phyloP scores from a whole-genome alignment of 2,888 invertebrate species.

The Ischnus inquisitorius region DNA sequence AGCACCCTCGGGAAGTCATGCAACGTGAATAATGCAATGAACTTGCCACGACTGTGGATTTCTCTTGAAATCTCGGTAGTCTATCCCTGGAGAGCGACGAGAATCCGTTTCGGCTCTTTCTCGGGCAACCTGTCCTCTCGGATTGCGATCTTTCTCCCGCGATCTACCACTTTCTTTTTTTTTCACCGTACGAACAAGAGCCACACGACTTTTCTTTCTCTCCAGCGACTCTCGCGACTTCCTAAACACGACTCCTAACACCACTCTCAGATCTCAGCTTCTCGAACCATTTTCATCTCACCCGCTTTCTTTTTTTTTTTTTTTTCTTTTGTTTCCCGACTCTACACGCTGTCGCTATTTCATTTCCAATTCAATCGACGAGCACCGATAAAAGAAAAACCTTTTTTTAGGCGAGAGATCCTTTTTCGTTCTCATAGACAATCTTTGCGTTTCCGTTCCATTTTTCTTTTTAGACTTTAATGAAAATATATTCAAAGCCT shows the following conservation, averaged over 20 bases:
- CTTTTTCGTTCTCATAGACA: too few relatives aligned
- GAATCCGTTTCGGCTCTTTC: slow-evolving; percentile 51
- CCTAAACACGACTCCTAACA: slow-evolving; percentile 76
- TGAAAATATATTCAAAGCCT: too few relatives aligned
- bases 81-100: slow-evolving; percentile 56
- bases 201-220: slow-evolving; percentile 30
- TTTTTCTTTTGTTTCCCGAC: slow-evolving; percentile 53
- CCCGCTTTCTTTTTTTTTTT: not conserved
- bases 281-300: slow-evolving; percentile 34
- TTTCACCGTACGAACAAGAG: slow-evolving; percentile 53
- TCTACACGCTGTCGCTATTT: slow-evolving; percentile 63
- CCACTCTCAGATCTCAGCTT: slow-evolving; percentile 37
- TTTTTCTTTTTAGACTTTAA: too few relatives aligned
- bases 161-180: slow-evolving; percentile 17
- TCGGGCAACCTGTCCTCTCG: slow-evolving; percentile 41
- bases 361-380: slow-evolving; percentile 78
- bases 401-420: not conserved
- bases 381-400: not conserved
- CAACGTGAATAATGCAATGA: slow-evolving; percentile 80
- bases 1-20: slow-evolving; percentile 69
- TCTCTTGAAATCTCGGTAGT: slow-evolving; percentile 67
- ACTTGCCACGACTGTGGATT: slow-evolving; percentile 74
- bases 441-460: too few relatives aligned
- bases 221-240: slow-evolving; percentile 73
- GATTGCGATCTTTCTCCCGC: slow-evolving; percentile 31